phyloP scores from a whole-genome alignment of 2,797 vertebrate species.

The Scleropages formosus region DNA sequence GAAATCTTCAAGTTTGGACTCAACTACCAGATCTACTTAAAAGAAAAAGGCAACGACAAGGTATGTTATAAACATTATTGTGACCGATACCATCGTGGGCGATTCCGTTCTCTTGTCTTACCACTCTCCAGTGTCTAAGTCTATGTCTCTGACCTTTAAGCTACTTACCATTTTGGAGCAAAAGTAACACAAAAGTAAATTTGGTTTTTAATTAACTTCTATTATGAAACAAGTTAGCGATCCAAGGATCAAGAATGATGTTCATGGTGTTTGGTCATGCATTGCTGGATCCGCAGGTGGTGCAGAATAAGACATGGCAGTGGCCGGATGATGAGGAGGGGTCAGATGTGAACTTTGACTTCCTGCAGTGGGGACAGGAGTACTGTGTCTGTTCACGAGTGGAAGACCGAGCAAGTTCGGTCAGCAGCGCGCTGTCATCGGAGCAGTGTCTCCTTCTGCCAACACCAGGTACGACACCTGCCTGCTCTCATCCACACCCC shows the following conservation, averaged over 20 bases:
- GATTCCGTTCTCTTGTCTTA: no score
- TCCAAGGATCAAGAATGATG: no score
- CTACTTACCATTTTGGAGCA: no score
- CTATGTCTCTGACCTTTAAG: no score
- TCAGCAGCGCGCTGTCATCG: conserved; percentile 38
- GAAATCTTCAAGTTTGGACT: conserved; percentile 53
- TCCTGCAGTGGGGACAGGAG: conserved; percentile 48
- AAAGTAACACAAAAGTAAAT: no score
- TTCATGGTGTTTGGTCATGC: not conserved
- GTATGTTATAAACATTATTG: not conserved
- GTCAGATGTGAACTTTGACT: conserved; percentile 43
- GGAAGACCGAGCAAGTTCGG: fast-evolving
- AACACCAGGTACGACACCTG: conserved; percentile 51
- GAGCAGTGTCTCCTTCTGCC: conserved; percentile 58
- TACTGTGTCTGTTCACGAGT: conserved; percentile 64
- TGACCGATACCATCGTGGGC: no score
- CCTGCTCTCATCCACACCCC: not conserved
- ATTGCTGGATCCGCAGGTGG: conserved; percentile 4
- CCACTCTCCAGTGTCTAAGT: no score
- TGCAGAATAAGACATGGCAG: not conserved
- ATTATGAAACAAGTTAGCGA: no score
- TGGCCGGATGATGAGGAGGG: not conserved
- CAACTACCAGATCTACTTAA: conserved; percentile 55
- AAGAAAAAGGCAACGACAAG: conserved; percentile 42
- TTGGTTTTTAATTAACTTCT: no score